phyloP scores from a whole-genome alignment of 2,797 vertebrate genomes.

The Sebastes matsubarae region DNA sequence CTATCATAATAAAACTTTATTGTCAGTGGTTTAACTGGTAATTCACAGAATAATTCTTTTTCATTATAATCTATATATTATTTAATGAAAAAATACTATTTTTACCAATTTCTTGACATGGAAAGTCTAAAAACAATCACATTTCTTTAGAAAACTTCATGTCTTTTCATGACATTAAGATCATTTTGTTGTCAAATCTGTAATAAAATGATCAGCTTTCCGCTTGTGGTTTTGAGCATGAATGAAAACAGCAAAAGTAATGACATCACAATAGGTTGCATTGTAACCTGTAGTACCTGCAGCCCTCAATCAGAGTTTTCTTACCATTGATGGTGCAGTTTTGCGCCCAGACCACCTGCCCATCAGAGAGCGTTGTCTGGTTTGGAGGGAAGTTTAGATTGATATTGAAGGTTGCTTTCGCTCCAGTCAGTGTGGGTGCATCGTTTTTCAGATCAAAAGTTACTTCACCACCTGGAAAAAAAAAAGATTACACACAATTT shows the following conservation, averaged over 20 bases:
- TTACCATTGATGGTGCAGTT: slow-evolving; percentile 83
- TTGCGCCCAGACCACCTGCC: slow-evolving; percentile 88
- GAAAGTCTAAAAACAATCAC: background rate
- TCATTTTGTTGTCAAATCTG: background rate
- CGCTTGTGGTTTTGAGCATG: background rate
- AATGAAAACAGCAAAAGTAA: background rate
- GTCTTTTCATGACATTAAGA: background rate
- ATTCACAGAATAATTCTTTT: background rate
- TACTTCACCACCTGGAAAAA: slow-evolving; percentile 86
- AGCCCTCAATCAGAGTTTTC: background rate
- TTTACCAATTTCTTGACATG: background rate
- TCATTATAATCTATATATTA: background rate
- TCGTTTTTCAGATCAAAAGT: slow-evolving; percentile 89
- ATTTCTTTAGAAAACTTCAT: background rate
- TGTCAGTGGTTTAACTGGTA: background rate
- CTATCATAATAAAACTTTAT: background rate
- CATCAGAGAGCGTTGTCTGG: slow-evolving; percentile 85
- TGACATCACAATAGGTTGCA: background rate
- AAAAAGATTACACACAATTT: background rate
- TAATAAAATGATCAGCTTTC: background rate
- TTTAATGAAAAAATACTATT: background rate
- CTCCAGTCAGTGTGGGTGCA: slow-evolving; percentile 89
- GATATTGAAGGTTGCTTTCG: slow-evolving; percentile 88
- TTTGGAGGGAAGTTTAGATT: slow-evolving; percentile 87
- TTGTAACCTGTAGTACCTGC: background rate